Percentiles rank a stretch among this genome's conserved stretches.
These are phyloP conservation scores for Phasianus colchicus DNA, from an alignment of 2,113 vertebrate genomes.

Conservation along the genomic window DNA sequence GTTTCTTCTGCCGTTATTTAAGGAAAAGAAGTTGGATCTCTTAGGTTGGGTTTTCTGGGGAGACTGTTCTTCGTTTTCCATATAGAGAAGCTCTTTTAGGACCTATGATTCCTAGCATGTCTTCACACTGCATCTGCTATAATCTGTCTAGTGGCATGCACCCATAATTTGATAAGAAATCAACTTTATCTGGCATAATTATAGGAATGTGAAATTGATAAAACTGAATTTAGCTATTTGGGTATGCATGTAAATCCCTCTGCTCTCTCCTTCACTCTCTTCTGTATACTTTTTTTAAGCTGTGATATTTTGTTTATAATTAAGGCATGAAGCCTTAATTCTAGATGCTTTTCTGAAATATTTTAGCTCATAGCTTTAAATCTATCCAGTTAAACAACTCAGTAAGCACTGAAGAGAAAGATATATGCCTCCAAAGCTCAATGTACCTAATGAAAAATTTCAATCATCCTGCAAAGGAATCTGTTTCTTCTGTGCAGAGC, in stretches of 20 bases:
- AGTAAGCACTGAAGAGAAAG: background rate
- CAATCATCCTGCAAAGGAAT: background rate
- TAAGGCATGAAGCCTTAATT: background rate
- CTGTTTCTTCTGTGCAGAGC: background rate
- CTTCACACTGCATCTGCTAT: background rate
- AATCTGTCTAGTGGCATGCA: background rate
- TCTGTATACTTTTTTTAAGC: background rate
- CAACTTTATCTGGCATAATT: background rate
- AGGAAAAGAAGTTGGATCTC: background rate
- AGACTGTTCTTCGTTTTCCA: background rate
- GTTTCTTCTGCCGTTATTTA: background rate
- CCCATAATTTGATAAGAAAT: background rate
- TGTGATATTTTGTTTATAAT: background rate
- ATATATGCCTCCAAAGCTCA: background rate
- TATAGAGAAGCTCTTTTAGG: background rate
- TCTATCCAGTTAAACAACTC: background rate
- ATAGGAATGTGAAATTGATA: background rate
- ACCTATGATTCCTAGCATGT: background rate
- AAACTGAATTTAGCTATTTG: background rate
- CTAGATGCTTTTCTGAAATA: background rate
- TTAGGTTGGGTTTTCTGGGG: background rate
- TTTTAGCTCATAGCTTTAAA: background rate
- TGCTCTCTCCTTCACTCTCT: background rate
- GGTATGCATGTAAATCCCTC: background rate
- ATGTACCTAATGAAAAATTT: background rate